Evolutionary conservation across 2,888 invertebrate species (phyloP), one percentile per base, ranked within the genome.

Genomic region (Criorhina ranunculi): DNA sequence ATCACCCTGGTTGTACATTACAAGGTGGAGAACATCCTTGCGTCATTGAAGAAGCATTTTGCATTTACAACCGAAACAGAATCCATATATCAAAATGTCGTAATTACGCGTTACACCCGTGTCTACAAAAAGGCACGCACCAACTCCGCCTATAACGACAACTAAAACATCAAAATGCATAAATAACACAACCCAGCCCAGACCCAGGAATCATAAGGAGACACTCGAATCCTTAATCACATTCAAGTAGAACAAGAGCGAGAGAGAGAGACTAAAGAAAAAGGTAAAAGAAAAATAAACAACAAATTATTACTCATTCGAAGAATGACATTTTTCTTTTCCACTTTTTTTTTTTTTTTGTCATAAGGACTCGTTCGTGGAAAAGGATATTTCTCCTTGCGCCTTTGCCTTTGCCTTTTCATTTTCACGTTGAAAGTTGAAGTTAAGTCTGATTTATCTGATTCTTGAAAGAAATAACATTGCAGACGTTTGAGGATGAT

Each of bases 21-120:
- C 1, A 3, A 11, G 7, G 49, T 8, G 5, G 15, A n/a, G 5
- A n/a, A 33, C 2, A n/a, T 69, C 15, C 15, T 40, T 24, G 55
- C 57, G 40, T 62, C 62, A 70, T 12, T 46, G 55, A 35, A 37
- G 37, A 15, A 51, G 17, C 42, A 53, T 59, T 66, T 79, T 72
- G 72, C 79, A 66, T 79, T 72, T 73, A 59, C 64, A 66, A 49
- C 19, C 60, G 5, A 64, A 80, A 60, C 42, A 59, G 19, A 15
- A 31, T 44, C 55, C 60, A 75, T 80, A 80, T 62, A 80, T 80
- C 80, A 80, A 80, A 80, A 75, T 67, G 44, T 53, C 37, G 67
- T 55, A 69, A 67, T 73, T 69, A 80, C 46, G 37, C 31, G 66
- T 37, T 49, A 24, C 29, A n/a, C 35, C 37, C 19, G 7, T 3